Percentiles rank a stretch among this genome's conserved stretches.
These are phyloP conservation scores for Drepana arcuata DNA, from an alignment of 1,140 invertebrate genomes.

Conservation along the genomic window DNA sequence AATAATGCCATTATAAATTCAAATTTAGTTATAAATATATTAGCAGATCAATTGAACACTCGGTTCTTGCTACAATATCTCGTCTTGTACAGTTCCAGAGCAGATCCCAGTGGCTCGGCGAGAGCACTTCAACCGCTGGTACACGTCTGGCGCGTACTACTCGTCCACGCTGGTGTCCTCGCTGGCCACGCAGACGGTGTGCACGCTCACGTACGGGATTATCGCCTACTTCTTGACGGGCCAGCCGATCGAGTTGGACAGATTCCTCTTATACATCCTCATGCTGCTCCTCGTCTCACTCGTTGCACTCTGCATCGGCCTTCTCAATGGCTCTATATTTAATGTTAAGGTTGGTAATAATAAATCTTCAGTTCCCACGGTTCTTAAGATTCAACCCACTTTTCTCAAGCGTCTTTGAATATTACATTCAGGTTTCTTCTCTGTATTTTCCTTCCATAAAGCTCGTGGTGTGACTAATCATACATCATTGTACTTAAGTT, in stretches of 20 bases:
- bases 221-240: slow-evolving; percentile 89
- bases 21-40: no score
- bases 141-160: slow-evolving; percentile 91
- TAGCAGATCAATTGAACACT: no score
- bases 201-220: slow-evolving; percentile 81
- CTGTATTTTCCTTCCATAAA: no score
- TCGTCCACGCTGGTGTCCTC: slow-evolving; percentile 88
- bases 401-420: no score
- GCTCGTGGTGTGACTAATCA: no score
- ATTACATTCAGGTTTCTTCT: no score
- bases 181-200: slow-evolving; percentile 87
- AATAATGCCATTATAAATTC: no score
- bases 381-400: no score
- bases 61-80: no score
- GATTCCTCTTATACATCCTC: slow-evolving; percentile 80
- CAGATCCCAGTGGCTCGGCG: slow-evolving; percentile 87
- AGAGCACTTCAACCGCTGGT: slow-evolving; percentile 96
- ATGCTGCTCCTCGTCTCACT: slow-evolving; percentile 85
- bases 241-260: slow-evolving; percentile 79
- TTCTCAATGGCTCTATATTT: slow-evolving; percentile 87
- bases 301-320: slow-evolving; percentile 86
- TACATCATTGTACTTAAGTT: no score
- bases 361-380: no score
- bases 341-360: slow-evolving; percentile 85
- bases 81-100: slow-evolving; percentile 89